These are phyloP conservation scores for Gryllus longicercus DNA, from an alignment of 2,888 invertebrate genomes.

Conservation along the genomic window DNA sequence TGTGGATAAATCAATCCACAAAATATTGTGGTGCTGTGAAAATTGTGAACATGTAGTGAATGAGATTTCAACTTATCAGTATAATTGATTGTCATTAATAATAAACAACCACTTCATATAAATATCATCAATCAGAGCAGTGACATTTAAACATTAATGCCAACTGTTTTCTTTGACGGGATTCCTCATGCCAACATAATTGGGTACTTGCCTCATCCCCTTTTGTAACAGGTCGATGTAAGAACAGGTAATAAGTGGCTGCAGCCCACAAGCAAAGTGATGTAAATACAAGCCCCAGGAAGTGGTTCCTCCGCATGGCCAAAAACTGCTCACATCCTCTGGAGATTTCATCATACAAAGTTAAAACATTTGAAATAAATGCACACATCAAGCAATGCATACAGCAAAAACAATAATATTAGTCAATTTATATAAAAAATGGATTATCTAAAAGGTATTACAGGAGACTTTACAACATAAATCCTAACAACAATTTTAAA, in stretches of 20 bases:
- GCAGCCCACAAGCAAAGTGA: conserved; percentile 55
- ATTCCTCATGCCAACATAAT: too few species aligned
- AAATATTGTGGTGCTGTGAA: too few species aligned
- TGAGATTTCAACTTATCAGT: too few species aligned
- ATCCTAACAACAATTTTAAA: not conserved
- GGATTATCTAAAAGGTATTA: not conserved
- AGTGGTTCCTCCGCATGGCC: conserved; percentile 36
- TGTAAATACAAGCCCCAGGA: conserved; percentile 32
- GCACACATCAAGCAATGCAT: too few species aligned
- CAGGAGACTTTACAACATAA: not conserved
- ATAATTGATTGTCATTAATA: too few species aligned
- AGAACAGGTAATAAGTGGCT: conserved; percentile 54
- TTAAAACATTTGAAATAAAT: too few species aligned
- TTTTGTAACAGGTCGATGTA: conserved; percentile 49
- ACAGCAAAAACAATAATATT: conserved; percentile 11
- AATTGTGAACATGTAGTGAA: too few species aligned
- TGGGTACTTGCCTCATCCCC: conserved; percentile 37
- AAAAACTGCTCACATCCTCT: conserved; percentile 34
- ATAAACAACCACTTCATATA: too few species aligned
- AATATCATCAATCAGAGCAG: too few species aligned
- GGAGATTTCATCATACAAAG: not conserved
- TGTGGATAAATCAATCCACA: too few species aligned
- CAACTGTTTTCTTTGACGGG: too few species aligned
- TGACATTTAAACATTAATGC: too few species aligned
- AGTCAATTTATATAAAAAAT: not conserved